phyloP scores from a whole-genome alignment of 2,113 vertebrate species.

The Hymenochirus boettgeri region DNA sequence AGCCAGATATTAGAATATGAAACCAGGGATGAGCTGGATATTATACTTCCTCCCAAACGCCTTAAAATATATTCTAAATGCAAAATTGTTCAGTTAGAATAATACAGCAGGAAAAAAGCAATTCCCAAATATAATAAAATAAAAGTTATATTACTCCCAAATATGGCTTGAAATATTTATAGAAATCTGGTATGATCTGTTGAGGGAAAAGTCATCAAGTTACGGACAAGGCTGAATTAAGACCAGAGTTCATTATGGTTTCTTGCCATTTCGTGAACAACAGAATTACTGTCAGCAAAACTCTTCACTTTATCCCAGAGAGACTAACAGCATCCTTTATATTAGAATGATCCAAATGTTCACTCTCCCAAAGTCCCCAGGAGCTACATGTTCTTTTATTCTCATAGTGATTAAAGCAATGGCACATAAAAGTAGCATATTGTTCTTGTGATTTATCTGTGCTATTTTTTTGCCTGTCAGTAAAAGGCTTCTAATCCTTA shows the following conservation, averaged over 20 bases:
- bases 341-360: conserved; percentile 35
- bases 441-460: conserved; percentile 37
- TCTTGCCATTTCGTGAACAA: conserved; percentile 12
- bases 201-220: conserved; percentile 31
- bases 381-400: conserved; percentile 33
- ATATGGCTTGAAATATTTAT: conserved; percentile 7
- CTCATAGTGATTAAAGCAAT: conserved; percentile 32
- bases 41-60: background rate
- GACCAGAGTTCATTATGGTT: conserved; percentile 32
- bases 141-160: no score
- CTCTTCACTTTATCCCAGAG: conserved; percentile 1
- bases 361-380: conserved; percentile 18
- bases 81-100: conserved; percentile 3
- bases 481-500: conserved; percentile 31
- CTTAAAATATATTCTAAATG: conserved; percentile 7
- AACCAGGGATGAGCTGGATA: background rate
- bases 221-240: conserved; percentile 22
- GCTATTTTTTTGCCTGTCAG: conserved; percentile 30
- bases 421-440: conserved; percentile 37
- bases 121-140: conserved; percentile 1
- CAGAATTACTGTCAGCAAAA: conserved; percentile 28
- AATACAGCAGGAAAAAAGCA: background rate
- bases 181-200: background rate
- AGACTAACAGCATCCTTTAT: conserved; percentile 19
- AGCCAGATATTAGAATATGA: conserved; percentile 9